Conservation (phyloP, 2,797 vertebrate genomes). For the Mareca penelope region DNA sequence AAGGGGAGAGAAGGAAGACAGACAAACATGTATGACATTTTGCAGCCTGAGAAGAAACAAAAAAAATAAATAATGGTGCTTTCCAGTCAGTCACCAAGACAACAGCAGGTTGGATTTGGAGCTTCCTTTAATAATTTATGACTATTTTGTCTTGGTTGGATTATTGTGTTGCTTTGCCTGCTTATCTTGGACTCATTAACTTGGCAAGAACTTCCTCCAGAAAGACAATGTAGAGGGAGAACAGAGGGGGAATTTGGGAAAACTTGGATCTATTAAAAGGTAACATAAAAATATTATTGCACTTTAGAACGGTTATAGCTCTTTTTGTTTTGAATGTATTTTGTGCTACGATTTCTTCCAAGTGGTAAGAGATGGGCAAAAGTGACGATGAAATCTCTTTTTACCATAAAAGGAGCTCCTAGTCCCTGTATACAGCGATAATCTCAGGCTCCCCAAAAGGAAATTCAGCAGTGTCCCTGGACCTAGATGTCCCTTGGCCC, state of each 20-base stretch:
- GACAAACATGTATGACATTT: not conserved
- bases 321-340: not conserved
- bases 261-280: not conserved
- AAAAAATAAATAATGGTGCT: conserved; percentile 36
- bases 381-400: not conserved
- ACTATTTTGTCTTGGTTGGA: conserved; percentile 35
- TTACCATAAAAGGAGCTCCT: not conserved
- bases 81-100: conserved; percentile 47
- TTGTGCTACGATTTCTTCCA: not conserved
- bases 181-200: conserved; percentile 6
- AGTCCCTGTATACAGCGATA: not conserved
- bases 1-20: not conserved
- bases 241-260: not conserved
- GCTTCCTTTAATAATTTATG: conserved; percentile 52
- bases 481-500: not conserved
- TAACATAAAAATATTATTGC: not conserved
- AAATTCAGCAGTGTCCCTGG: not conserved
- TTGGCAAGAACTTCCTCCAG: not conserved
- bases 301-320: not conserved
- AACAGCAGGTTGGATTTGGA: conserved; percentile 55
- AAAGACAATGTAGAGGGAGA: not conserved
- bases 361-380: not conserved
- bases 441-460: not conserved
- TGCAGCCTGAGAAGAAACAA: conserved; percentile 9
- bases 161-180: conserved; percentile 18